Evolutionary conservation across 2,797 vertebrate species (phyloP).

Genomic region (Rhynchonycteris naso): DNA sequence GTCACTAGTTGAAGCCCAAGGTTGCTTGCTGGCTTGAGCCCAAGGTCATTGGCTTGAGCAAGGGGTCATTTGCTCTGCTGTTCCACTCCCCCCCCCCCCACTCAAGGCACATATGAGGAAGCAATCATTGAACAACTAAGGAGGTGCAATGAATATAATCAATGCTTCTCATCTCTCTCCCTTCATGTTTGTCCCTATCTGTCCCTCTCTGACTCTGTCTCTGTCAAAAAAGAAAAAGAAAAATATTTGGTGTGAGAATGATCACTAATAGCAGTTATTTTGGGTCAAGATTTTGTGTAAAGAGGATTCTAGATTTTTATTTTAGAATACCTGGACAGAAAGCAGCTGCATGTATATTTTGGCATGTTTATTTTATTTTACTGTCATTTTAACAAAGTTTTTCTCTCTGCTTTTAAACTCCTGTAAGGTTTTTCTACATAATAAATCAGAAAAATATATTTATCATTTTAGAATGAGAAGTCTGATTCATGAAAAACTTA

Average conservation of each 20-base stretch:
- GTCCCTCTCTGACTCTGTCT: too few relatives aligned
- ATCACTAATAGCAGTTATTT: slow-evolving; percentile 16
- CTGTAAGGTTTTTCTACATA: not conserved
- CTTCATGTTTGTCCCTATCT: too few relatives aligned
- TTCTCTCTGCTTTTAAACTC: slow-evolving; percentile 12
- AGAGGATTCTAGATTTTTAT: slow-evolving; percentile 44
- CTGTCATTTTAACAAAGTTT: not conserved
- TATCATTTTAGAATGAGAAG: slow-evolving; percentile 34
- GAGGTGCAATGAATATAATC: too few relatives aligned
- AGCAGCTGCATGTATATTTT: slow-evolving; percentile 53
- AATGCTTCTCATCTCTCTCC: too few relatives aligned
- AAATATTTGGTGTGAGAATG: slow-evolving; percentile 45
- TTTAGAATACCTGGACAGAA: slow-evolving; percentile 49
- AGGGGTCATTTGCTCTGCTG: too few relatives aligned
- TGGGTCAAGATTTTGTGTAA: slow-evolving; percentile 48
- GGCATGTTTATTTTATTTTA: slow-evolving; percentile 51
- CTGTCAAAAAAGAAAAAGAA: not conserved
- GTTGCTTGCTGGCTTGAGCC: too few relatives aligned
- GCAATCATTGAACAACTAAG: too few relatives aligned
- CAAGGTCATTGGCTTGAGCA: too few relatives aligned
- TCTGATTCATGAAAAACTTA: slow-evolving; percentile 40
- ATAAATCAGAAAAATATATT: slow-evolving; percentile 50
- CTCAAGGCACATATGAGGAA: too few relatives aligned
- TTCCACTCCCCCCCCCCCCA: too few relatives aligned
- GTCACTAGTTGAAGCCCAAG: too few relatives aligned